phyloP scores from a whole-genome alignment of 2,888 invertebrate species.

The Himalopsyche japonica region DNA sequence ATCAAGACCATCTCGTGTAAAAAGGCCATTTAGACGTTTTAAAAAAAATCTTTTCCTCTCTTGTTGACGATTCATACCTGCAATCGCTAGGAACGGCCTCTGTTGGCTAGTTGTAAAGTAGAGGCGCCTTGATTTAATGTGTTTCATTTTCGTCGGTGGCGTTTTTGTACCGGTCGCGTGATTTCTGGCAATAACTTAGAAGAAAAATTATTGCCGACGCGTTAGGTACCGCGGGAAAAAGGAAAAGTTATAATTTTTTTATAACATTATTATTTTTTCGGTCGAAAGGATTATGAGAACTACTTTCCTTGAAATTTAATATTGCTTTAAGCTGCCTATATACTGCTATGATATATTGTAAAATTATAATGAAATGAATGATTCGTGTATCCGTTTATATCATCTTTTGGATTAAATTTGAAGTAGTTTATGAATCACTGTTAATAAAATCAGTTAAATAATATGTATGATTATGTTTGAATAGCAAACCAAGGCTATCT shows the following conservation, averaged over 20 bases:
- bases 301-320: background rate
- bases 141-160: constrained; percentile 2
- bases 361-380: too few relatives aligned
- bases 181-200: background rate
- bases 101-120: background rate
- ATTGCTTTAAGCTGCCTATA: too few relatives aligned
- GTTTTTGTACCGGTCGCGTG: constrained; percentile 8
- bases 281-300: background rate
- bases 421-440: too few relatives aligned
- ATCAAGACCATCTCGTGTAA: background rate
- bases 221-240: background rate
- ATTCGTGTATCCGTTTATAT: too few relatives aligned
- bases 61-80: background rate
- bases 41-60: background rate
- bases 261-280: background rate
- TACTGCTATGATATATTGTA: too few relatives aligned
- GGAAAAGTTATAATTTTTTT: background rate
- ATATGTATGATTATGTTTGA: too few relatives aligned
- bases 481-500: too few relatives aligned
- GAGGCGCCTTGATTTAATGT: constrained; percentile 4
- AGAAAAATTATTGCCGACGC: background rate
- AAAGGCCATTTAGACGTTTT: background rate
- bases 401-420: too few relatives aligned
- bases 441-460: too few relatives aligned
- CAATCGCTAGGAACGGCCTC: constrained; percentile 4